These are phyloP conservation scores for Lampris incognitus DNA, from an alignment of 2,113 vertebrate species.

Conservation along the genomic window DNA sequence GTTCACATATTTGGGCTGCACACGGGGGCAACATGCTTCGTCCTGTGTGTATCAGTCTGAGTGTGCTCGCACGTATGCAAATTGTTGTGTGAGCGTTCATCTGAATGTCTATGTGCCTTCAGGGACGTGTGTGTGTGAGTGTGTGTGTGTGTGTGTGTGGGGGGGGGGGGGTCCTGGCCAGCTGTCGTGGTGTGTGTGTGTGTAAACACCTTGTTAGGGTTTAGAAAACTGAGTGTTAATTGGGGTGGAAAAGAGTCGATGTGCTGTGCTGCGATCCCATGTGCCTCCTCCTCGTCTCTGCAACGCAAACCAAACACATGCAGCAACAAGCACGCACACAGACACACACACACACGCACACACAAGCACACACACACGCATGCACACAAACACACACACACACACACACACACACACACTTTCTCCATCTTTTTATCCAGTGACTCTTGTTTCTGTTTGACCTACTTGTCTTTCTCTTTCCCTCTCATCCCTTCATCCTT, in stretches of 20 bases:
- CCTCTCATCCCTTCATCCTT: too few species aligned
- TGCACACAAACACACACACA: background rate
- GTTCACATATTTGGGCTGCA: too few species aligned
- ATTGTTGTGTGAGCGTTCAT: conserved; percentile 50
- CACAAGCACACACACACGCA: background rate
- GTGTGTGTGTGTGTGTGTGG: conserved; percentile 33
- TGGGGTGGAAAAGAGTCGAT: conserved; percentile 72
- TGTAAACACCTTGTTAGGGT: conserved; percentile 79
- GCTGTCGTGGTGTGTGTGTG: conserved; percentile 65
- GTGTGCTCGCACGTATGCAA: conserved; percentile 4
- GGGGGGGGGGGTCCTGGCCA: conserved; percentile 51
- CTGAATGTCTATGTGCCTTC: conserved; percentile 48
- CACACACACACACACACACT: background rate
- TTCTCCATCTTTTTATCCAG: background rate
- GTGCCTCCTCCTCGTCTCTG: conserved; percentile 36
- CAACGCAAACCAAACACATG: conserved; percentile 38
- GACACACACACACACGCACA: background rate
- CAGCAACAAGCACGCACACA: background rate
- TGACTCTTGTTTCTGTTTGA: background rate
- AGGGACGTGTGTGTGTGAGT: conserved; percentile 35
- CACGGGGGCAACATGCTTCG: background rate
- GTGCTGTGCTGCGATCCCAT: conserved; percentile 51
- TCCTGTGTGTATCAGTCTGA: background rate
- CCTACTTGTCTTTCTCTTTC: background rate
- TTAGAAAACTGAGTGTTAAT: conserved; percentile 75